These are phyloP conservation scores for Trichopria drosophilae DNA, from an alignment of 2,888 invertebrate species.

Conservation along the genomic window DNA sequence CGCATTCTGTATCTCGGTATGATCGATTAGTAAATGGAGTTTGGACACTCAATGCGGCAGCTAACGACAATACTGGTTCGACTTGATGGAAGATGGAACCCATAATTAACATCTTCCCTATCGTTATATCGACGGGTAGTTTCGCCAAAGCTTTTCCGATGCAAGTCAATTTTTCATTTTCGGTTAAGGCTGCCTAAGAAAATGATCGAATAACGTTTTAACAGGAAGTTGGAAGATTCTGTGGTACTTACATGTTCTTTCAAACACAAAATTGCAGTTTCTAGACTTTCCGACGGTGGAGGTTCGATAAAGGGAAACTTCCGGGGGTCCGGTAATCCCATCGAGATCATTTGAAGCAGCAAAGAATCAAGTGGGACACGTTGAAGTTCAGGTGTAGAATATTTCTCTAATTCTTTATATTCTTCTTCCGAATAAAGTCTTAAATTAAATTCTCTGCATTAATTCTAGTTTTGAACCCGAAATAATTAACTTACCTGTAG, in stretches of 20 bases:
- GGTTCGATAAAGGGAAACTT: conserved; percentile 94
- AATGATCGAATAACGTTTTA: conserved; percentile 3
- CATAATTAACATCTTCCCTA: conserved; percentile 94
- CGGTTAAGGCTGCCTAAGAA: conserved; percentile 74
- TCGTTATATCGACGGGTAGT: conserved; percentile 90
- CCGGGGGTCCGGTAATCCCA: conserved; percentile 88
- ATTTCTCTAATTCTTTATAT: conserved; percentile 76
- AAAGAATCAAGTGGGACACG: conserved; percentile 92
- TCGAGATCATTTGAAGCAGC: conserved; percentile 87
- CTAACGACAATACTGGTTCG: conserved; percentile 84
- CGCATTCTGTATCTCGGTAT: conserved; percentile 80
- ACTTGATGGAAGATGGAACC: conserved; percentile 87
- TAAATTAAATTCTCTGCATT: conserved; percentile 10
- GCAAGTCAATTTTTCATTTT: conserved; percentile 80
- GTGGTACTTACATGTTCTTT: conserved; percentile 76
- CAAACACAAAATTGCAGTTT: conserved; percentile 81
- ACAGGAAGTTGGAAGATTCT: background rate
- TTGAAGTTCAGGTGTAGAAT: conserved; percentile 90
- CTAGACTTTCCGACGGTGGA: conserved; percentile 82
- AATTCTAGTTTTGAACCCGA: background rate
- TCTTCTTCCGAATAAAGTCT: conserved; percentile 85
- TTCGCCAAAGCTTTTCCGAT: conserved; percentile 84
- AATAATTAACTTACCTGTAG: conserved; percentile 60
- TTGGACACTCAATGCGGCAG: conserved; percentile 91
- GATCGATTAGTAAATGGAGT: conserved; percentile 90